Base-by-base conservation (phyloP, 2,888 invertebrate genomes). In the Dynastes hyllus region DNA sequence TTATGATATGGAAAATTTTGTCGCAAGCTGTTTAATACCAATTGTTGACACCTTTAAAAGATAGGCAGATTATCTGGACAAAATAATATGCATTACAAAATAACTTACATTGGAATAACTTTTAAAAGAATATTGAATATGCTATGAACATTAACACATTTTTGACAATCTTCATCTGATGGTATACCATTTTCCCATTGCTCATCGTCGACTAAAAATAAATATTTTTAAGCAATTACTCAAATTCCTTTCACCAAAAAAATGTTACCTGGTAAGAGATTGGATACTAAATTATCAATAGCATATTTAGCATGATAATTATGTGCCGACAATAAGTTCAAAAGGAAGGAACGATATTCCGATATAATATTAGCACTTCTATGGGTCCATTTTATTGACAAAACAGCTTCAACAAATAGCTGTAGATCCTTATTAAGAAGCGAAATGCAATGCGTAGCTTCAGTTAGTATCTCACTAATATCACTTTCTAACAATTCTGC, bases 1-100 rank as follows among this genome's bases (percentile, higher is more conserved):
- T 93, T 94, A 86, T 93, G 92, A 87, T 96, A 97, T 0, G 98
- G 98, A 88, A 94, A 97, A 69, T 91, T 90, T 2, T 91, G 90
- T 77, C 91, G 90, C 22, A 96, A 88, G 11, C 92, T 90, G 67
- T 93, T 92, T 83, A 95, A 86, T 22, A 97, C 88, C 29, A 95
- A 88, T 80, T 94, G 93, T 84, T 92, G 93, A 32, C 94, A 93
- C 93, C 95, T 95, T 88, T 40, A 89, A 90, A 83, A 83, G 84
- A 32, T 3, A 67, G 22, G 27, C 69, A 81, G 77, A 69, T 78
- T 40, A 77, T 70, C 2, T 58, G 27, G 5, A 70, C 29, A 13
- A 8, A 61, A 65, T 58, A 40, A 53, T 8, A 65, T 65, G 9
- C 32, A 45, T 16, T 50, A 45, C 13, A 58, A 55, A 32, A 51